These are phyloP conservation scores for Aptenodytes forsteri DNA, from an alignment of 2,113 vertebrate species.

Conservation along the genomic window DNA sequence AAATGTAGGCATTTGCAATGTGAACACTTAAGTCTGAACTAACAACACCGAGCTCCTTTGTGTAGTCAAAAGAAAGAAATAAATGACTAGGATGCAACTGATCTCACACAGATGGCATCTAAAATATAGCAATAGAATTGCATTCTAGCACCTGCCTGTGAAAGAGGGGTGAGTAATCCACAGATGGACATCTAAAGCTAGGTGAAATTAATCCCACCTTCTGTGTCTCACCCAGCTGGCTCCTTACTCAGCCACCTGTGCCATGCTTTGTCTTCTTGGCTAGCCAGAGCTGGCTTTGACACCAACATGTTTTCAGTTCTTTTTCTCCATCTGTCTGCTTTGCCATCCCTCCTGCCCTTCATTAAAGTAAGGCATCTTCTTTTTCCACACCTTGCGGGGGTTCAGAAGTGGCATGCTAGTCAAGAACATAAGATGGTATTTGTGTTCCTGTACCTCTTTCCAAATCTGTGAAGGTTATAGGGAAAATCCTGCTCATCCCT, in stretches of 20 bases:
- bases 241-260: neutral
- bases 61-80: neutral
- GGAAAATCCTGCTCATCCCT: neutral
- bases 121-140: neutral
- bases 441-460: neutral
- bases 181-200: neutral
- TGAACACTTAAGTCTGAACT: neutral
- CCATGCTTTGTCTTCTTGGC: neutral
- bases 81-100: neutral
- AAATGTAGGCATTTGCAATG: neutral
- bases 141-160: neutral
- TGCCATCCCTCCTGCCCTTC: neutral
- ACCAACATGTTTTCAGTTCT: neutral
- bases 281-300: neutral
- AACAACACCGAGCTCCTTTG: neutral
- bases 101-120: neutral
- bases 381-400: fast-evolving
- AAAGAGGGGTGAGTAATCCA: neutral
- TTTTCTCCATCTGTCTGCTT: neutral
- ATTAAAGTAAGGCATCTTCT: neutral
- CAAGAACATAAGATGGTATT: neutral
- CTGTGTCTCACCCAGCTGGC: neutral
- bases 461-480: neutral
- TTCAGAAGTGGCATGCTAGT: neutral
- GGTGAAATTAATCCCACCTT: neutral